Conservation (phyloP, 2,113 vertebrate genomes). For the Poeciliopsis prolifica region DNA sequence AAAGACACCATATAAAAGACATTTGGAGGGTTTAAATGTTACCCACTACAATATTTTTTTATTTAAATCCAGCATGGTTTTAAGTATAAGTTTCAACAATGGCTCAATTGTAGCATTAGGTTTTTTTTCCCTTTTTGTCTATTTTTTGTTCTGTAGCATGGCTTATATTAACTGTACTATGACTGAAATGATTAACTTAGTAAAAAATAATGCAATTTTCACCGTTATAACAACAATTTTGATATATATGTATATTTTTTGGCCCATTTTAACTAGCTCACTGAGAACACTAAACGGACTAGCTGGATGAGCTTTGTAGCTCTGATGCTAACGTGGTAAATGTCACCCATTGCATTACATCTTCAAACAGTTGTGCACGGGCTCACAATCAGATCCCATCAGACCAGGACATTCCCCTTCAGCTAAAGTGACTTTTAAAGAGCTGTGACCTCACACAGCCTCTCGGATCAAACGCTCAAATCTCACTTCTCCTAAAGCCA, state of each 20-base stretch:
- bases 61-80: too few species aligned
- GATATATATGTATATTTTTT: not conserved
- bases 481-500: constrained; percentile 19
- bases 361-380: not conserved
- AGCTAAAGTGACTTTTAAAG: constrained; percentile 21
- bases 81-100: not conserved
- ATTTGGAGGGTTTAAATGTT: not conserved
- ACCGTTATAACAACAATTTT: not conserved
- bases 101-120: not conserved
- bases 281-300: not conserved
- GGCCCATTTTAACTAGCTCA: not conserved
- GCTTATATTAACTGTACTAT: not conserved
- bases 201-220: not conserved
- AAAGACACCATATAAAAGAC: not conserved
- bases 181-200: not conserved
- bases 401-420: constrained; percentile 17
- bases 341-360: too few species aligned
- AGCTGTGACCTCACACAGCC: constrained; percentile 6
- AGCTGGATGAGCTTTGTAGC: not conserved
- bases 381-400: not conserved
- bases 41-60: not conserved
- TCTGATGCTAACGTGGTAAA: not conserved
- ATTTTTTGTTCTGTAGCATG: too few species aligned
- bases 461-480: constrained; percentile 13
- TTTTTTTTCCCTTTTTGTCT: too few species aligned